These are phyloP conservation scores for Brevimyrus niger DNA, from an alignment of 2,113 vertebrate species.

Conservation along the genomic window DNA sequence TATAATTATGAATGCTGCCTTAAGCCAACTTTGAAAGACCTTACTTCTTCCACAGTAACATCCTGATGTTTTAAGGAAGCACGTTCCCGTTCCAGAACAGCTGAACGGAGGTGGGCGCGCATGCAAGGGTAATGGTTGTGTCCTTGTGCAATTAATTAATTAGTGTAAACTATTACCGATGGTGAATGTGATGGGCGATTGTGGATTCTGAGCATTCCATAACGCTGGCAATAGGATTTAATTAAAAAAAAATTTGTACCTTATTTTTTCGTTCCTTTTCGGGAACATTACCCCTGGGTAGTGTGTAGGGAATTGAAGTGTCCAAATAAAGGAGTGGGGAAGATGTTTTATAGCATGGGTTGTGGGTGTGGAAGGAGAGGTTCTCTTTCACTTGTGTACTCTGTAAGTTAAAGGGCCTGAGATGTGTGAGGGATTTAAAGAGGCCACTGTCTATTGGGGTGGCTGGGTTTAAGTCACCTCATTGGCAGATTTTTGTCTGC, in stretches of 20 bases:
- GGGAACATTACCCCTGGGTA: not conserved
- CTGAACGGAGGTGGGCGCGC: not conserved
- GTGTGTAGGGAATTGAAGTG: not conserved
- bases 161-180: not conserved
- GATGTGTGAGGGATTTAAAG: not conserved
- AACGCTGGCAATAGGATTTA: not conserved
- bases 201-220: not conserved
- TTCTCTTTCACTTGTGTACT: not conserved
- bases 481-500: not conserved
- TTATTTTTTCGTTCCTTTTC: not conserved
- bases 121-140: not conserved
- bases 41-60: not conserved
- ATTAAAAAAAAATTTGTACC: not conserved
- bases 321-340: not conserved
- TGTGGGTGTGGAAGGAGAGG: not conserved
- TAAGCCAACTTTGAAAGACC: not conserved
- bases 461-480: not conserved
- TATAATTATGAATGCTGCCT: not conserved
- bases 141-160: not conserved
- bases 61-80: not conserved
- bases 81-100: not conserved
- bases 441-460: not conserved
- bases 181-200: not conserved
- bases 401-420: not conserved
- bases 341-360: not conserved